phyloP scores from a whole-genome alignment of 2,797 vertebrate species.

The Halcyon badia region DNA sequence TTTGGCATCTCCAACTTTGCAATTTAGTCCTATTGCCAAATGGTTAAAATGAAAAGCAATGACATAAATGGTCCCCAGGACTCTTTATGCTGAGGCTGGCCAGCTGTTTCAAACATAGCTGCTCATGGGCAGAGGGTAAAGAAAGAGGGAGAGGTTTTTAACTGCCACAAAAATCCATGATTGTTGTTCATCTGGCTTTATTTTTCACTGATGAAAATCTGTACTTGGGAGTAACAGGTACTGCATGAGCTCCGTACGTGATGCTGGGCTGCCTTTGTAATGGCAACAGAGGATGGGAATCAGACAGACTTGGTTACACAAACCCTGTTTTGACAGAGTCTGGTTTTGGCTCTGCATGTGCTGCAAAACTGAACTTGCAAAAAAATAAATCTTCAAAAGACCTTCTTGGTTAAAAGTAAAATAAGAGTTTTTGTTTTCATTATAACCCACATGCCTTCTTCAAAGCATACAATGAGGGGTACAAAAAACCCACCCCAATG shows the following conservation, averaged over 20 bases:
- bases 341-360: not conserved
- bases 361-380: slow-evolving; percentile 22
- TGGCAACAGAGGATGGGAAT: slow-evolving; percentile 34
- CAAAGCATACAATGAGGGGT: not conserved
- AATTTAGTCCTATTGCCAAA: not conserved
- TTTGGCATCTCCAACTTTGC: not conserved
- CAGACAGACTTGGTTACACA: slow-evolving; percentile 54
- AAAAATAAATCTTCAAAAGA: not conserved
- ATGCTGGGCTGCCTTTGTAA: slow-evolving; percentile 64
- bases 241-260: slow-evolving; percentile 54
- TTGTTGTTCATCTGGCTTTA: slow-evolving; percentile 66
- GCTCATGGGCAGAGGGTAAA: slow-evolving; percentile 3
- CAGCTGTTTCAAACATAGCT: slow-evolving; percentile 43
- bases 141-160: slow-evolving; percentile 32
- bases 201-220: slow-evolving; percentile 71
- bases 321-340: slow-evolving; percentile 45
- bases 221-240: slow-evolving; percentile 65
- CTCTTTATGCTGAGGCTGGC: not conserved
- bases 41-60: not conserved
- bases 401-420: not conserved
- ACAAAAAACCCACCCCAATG: not conserved
- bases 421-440: slow-evolving; percentile 10
- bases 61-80: slow-evolving; percentile 17
- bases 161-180: slow-evolving; percentile 56
- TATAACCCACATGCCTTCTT: not conserved